Conservation (phyloP, 2,113 vertebrate species). For the human (Homo sapiens) region DNA sequence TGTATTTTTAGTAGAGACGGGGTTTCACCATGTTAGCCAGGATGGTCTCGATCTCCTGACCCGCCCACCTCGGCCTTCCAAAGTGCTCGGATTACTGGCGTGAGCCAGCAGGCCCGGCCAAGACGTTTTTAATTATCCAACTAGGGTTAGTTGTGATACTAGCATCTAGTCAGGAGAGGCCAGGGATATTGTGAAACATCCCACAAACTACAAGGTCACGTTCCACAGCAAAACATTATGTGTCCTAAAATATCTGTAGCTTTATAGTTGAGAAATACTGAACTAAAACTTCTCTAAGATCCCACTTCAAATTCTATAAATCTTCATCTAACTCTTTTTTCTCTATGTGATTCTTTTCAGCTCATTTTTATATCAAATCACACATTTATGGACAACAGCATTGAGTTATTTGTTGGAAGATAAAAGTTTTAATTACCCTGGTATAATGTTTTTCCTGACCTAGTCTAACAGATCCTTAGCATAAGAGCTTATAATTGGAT, state of each 20-base stretch:
- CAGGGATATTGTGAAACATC: background rate
- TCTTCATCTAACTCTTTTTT: background rate
- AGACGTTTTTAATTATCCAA: background rate
- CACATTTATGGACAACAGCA: background rate
- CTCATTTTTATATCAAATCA: background rate
- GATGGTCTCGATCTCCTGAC: too few relatives aligned
- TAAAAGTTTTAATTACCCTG: background rate
- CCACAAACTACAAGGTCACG: accelerated
- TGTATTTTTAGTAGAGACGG: too few relatives aligned
- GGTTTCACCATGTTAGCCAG: too few relatives aligned
- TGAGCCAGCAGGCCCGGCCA: too few relatives aligned
- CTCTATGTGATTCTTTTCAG: background rate
- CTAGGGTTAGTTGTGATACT: background rate
- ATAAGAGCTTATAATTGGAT: background rate
- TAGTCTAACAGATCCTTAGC: background rate
- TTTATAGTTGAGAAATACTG: background rate
- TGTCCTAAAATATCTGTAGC: background rate
- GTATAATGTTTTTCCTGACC: background rate
- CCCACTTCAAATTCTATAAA: background rate
- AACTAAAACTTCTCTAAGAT: background rate
- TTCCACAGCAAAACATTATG: background rate
- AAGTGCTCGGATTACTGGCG: too few relatives aligned
- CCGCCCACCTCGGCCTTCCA: too few relatives aligned
- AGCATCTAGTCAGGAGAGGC: background rate
- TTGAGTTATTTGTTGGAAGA: background rate